A percentile compares a stretch with the other conserved stretches of the same genome.
phyloP scores from a whole-genome alignment of 2,113 vertebrate species.

The Pseudorasbora parva region DNA sequence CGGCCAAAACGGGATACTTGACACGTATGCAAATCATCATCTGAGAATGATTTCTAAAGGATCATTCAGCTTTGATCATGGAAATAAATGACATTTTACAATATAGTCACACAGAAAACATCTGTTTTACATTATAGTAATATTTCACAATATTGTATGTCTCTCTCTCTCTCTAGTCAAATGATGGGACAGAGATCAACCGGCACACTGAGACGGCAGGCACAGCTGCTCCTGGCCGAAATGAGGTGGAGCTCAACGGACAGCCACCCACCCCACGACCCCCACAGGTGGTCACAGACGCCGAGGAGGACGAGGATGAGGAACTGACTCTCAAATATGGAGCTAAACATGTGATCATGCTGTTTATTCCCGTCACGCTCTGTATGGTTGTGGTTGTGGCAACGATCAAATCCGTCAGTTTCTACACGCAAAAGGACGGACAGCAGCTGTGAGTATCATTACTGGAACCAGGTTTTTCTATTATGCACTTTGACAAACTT shows the following conservation, averaged over 20 bases:
- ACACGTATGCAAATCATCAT: too few species aligned
- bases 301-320: conserved; percentile 94
- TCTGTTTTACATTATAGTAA: too few species aligned
- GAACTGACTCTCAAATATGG: conserved; percentile 95
- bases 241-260: conserved; percentile 84
- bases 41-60: too few species aligned
- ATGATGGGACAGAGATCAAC: conserved; percentile 69
- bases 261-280: conserved; percentile 77
- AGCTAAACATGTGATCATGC: conserved; percentile 98
- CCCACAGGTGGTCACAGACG: conserved; percentile 75
- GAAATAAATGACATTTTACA: too few species aligned
- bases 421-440: conserved; percentile 94
- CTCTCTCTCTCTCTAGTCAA: conserved; percentile 65
- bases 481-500: too few species aligned
- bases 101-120: too few species aligned
- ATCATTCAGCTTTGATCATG: too few species aligned
- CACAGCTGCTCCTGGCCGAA: conserved; percentile 53
- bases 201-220: conserved; percentile 69
- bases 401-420: conserved; percentile 97
- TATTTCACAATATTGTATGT: too few species aligned
- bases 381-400: conserved; percentile 99
- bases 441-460: conserved; percentile 93
- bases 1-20: too few species aligned
- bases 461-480: too few species aligned
- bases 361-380: conserved; percentile 96